Evolutionary conservation across 2,888 invertebrate species (phyloP).

Genomic region (Erynnis tages): DNA sequence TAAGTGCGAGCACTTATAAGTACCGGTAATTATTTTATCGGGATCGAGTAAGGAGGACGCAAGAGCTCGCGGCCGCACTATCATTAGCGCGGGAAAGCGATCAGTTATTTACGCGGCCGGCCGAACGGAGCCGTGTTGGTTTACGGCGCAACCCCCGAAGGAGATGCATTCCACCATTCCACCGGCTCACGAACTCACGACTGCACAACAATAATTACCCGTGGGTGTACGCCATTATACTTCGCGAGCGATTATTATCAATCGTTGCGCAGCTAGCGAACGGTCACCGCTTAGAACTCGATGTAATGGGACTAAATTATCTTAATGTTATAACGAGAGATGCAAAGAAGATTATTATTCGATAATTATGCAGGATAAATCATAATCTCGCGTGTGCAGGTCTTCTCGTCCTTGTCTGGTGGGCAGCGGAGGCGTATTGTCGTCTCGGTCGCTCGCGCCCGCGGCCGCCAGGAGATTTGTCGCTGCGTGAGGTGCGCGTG

Average conservation of each 20-base stretch:
- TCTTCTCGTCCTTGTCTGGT: slow-evolving; percentile 45
- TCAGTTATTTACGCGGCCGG: slow-evolving; percentile 75
- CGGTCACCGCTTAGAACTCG: slow-evolving; percentile 77
- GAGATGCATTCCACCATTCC: slow-evolving; percentile 80
- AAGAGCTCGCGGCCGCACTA: slow-evolving; percentile 67
- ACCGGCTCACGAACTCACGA: slow-evolving; percentile 80
- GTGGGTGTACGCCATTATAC: slow-evolving; percentile 82
- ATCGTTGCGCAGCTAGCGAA: slow-evolving; percentile 72
- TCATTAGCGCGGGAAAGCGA: slow-evolving; percentile 78
- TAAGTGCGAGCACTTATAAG: slow-evolving; percentile 72
- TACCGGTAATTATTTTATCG: slow-evolving; percentile 76
- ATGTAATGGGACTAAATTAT: slow-evolving; percentile 79
- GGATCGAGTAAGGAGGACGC: slow-evolving; percentile 68
- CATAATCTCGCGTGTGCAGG: slow-evolving; percentile 65
- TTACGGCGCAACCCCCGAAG: slow-evolving; percentile 80
- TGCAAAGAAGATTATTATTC: slow-evolving; percentile 78
- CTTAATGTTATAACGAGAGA: slow-evolving; percentile 79
- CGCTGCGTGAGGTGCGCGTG: slow-evolving; percentile 56
- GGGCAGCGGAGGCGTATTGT: slow-evolving; percentile 36
- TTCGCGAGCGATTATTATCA: slow-evolving; percentile 81
- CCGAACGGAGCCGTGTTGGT: slow-evolving; percentile 66
- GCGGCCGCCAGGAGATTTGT: slow-evolving; percentile 51
- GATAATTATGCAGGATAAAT: slow-evolving; percentile 79
- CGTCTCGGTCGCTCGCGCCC: slow-evolving; percentile 50
- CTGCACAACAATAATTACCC: slow-evolving; percentile 81